Evolutionary conservation across 2,888 invertebrate species (phyloP).

Genomic region (Steinernema scapterisci): DNA sequence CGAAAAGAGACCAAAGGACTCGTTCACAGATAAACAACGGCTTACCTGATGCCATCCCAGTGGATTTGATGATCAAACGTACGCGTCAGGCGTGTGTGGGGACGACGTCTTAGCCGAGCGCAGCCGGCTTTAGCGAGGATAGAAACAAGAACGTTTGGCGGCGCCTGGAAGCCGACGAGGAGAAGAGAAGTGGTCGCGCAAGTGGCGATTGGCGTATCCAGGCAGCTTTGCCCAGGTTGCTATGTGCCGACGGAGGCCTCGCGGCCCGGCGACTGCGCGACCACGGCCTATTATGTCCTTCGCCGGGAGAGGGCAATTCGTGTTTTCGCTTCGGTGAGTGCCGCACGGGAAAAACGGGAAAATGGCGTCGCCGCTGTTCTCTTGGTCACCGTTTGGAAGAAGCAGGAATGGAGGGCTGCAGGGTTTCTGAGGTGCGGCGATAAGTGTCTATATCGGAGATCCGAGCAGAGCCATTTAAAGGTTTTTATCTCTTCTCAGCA

Average conservation of each 20-base stretch:
- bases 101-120: neutral
- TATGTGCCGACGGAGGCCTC: slow-evolving; percentile 4
- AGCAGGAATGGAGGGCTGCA: no score
- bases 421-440: no score
- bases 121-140: neutral
- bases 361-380: no score
- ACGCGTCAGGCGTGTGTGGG: neutral
- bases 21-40: slow-evolving; percentile 4
- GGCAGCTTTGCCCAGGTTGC: slow-evolving; percentile 15
- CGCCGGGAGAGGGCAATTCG: slow-evolving; percentile 15
- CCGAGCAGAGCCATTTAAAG: no score
- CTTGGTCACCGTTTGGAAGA: no score
- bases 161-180: neutral
- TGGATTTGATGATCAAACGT: neutral
- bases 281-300: slow-evolving; percentile 21
- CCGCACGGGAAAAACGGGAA: neutral
- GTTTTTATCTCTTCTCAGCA: no score
- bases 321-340: slow-evolving; percentile 19
- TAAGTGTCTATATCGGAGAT: no score
- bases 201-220: slow-evolving; percentile 25
- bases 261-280: neutral
- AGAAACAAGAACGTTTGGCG: neutral
- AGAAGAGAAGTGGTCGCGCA: neutral
- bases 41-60: slow-evolving; percentile 25
- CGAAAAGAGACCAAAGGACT: neutral